These are phyloP conservation scores for Chiroxiphia lanceolata DNA, from an alignment of 2,797 vertebrate genomes.

Conservation along the genomic window DNA sequence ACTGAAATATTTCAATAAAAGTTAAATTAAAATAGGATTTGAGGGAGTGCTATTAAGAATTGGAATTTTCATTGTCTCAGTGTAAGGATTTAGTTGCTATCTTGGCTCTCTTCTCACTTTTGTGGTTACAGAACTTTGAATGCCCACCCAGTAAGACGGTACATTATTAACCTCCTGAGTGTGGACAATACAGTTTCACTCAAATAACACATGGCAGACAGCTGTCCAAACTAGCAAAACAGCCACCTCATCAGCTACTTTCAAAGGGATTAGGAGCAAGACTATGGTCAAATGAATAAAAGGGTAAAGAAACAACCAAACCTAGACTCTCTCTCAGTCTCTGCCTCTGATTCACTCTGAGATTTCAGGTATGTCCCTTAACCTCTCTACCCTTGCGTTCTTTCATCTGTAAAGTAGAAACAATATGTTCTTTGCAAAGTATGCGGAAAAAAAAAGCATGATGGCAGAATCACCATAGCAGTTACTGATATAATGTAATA, in stretches of 20 bases:
- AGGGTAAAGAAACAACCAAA: background rate
- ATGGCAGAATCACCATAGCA: background rate
- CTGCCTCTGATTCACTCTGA: background rate
- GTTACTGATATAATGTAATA: background rate
- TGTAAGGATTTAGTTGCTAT: background rate
- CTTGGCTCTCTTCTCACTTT: background rate
- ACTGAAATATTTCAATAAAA: slow-evolving; percentile 17
- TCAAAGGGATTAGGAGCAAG: background rate
- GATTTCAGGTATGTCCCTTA: background rate
- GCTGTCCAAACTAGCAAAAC: background rate
- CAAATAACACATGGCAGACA: background rate
- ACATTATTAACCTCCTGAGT: background rate
- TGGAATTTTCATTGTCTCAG: background rate
- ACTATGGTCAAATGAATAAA: background rate
- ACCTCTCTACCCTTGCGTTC: background rate
- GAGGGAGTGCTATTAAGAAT: background rate
- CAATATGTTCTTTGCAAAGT: background rate
- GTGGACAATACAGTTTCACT: background rate
- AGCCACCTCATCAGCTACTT: background rate
- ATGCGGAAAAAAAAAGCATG: background rate
- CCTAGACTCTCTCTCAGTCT: background rate
- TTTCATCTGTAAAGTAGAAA: background rate
- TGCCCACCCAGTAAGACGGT: background rate
- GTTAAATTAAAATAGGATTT: slow-evolving; percentile 34
- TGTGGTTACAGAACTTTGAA: background rate